Conservation (phyloP, 2,797 vertebrate species). For the Pseudochaenichthys georgianus region DNA sequence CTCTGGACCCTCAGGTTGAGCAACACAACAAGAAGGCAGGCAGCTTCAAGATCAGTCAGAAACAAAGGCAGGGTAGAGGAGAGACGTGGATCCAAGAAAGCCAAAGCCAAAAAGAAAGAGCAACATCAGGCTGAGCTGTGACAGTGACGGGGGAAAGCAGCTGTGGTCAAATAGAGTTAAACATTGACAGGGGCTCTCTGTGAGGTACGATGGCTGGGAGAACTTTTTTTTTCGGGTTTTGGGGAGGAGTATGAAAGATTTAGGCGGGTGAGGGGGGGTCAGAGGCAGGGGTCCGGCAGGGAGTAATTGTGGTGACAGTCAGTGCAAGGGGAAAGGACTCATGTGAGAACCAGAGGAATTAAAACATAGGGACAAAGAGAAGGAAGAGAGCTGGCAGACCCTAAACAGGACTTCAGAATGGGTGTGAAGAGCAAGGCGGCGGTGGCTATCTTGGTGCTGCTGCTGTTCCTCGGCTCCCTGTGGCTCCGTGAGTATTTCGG, state of each 20-base stretch:
- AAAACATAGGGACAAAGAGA: slow-evolving; percentile 56
- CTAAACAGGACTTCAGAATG: slow-evolving; percentile 73
- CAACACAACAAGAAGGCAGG: slow-evolving; percentile 52
- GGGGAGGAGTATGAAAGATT: slow-evolving; percentile 70
- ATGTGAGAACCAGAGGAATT: slow-evolving; percentile 74
- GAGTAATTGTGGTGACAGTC: slow-evolving; percentile 70
- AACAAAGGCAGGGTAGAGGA: slow-evolving; percentile 49
- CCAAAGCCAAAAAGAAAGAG: slow-evolving; percentile 7
- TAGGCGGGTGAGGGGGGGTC: slow-evolving; percentile 41
- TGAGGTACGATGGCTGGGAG: slow-evolving; percentile 32
- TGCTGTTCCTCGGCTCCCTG: slow-evolving; percentile 81
- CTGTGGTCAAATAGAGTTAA: slow-evolving; percentile 15
- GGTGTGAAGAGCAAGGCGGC: slow-evolving; percentile 83
- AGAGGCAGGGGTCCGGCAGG: slow-evolving; percentile 50
- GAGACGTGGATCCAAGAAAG: slow-evolving; percentile 19
- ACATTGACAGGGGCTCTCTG: slow-evolving; percentile 24
- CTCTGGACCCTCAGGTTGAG: slow-evolving; percentile 84
- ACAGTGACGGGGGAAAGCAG: neutral
- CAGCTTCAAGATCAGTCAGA: slow-evolving; percentile 46
- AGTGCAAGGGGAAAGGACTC: slow-evolving; percentile 67
- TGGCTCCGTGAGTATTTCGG: slow-evolving; percentile 84
- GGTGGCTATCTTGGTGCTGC: slow-evolving; percentile 80
- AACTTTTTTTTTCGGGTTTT: slow-evolving; percentile 55
- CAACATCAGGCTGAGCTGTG: neutral
- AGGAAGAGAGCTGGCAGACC: slow-evolving; percentile 35